A percentile compares a stretch with the other conserved stretches of the same genome.
These are phyloP conservation scores for Eupithecia exiguata DNA, from an alignment of 2,888 invertebrate species.

Conservation along the genomic window DNA sequence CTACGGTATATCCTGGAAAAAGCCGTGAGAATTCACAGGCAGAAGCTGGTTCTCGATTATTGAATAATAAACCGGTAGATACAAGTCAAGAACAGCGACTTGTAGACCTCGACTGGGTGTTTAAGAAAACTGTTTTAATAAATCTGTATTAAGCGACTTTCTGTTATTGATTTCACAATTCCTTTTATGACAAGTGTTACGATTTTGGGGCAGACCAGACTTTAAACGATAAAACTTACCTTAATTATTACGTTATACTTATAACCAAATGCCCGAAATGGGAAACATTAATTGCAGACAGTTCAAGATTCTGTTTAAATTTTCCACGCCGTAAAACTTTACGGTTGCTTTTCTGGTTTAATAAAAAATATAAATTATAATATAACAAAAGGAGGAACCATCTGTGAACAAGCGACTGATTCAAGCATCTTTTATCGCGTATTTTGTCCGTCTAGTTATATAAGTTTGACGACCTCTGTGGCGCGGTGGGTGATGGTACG, in stretches of 20 bases:
- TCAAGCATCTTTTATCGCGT: neutral
- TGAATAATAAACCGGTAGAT: slow-evolving; percentile 6
- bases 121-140: slow-evolving; percentile 11
- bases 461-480: too few relatives aligned
- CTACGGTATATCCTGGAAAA: neutral
- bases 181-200: slow-evolving; percentile 33
- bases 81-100: slow-evolving; percentile 7
- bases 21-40: neutral
- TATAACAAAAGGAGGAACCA: neutral
- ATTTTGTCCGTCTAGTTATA: neutral
- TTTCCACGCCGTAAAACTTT: neutral
- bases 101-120: neutral
- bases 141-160: slow-evolving; percentile 33
- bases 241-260: neutral
- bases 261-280: neutral
- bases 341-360: neutral
- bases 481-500: too few relatives aligned
- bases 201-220: slow-evolving; percentile 1
- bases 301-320: neutral
- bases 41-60: neutral
- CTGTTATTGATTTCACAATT: slow-evolving; percentile 42
- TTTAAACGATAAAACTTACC: neutral
- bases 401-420: neutral
- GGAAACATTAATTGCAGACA: neutral
- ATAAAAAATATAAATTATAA: too few relatives aligned